A percentile compares a stretch with the other conserved stretches of the same genome.
Evolutionary conservation across 2,797 vertebrate genomes (phyloP).

Genomic region (Channa striata): DNA sequence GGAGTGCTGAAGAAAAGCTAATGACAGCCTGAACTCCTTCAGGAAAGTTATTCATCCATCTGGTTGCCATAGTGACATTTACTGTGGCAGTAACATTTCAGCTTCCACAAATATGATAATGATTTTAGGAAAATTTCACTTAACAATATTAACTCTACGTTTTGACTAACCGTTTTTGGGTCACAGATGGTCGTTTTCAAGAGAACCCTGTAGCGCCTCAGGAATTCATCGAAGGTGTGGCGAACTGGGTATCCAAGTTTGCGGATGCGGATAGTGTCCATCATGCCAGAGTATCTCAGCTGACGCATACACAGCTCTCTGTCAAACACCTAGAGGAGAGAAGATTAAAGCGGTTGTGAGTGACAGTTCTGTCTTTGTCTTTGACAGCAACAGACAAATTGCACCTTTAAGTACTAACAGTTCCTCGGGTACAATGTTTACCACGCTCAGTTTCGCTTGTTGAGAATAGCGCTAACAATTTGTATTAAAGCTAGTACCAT

Average conservation of each 20-base stretch:
- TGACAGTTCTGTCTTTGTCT: background rate
- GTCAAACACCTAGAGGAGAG: constrained; percentile 85
- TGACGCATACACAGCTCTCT: constrained; percentile 90
- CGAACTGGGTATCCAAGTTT: constrained; percentile 91
- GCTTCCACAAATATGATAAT: background rate
- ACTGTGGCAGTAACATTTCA: background rate
- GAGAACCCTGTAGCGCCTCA: constrained; percentile 86
- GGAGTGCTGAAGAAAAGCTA: constrained; percentile 9
- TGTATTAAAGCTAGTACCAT: background rate
- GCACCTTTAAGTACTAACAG: background rate
- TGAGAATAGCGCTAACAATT: no score
- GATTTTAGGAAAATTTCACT: background rate
- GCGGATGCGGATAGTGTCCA: constrained; percentile 93
- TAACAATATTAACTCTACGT: background rate
- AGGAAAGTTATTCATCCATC: constrained; percentile 1
- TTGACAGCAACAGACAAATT: background rate
- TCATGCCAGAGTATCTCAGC: constrained; percentile 92
- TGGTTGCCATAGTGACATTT: background rate
- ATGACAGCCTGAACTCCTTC: background rate
- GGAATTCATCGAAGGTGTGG: constrained; percentile 89
- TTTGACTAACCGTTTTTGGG: constrained; percentile 74
- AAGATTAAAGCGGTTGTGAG: background rate
- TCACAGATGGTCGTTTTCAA: constrained; percentile 79
- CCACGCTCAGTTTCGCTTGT: background rate
- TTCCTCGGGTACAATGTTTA: background rate